A percentile compares a stretch with the other conserved stretches of the same genome.
Evolutionary conservation across 53 echinoderm and acorn worm genomes (phyloP).

Genomic region (Apostichopus leukothele): DNA sequence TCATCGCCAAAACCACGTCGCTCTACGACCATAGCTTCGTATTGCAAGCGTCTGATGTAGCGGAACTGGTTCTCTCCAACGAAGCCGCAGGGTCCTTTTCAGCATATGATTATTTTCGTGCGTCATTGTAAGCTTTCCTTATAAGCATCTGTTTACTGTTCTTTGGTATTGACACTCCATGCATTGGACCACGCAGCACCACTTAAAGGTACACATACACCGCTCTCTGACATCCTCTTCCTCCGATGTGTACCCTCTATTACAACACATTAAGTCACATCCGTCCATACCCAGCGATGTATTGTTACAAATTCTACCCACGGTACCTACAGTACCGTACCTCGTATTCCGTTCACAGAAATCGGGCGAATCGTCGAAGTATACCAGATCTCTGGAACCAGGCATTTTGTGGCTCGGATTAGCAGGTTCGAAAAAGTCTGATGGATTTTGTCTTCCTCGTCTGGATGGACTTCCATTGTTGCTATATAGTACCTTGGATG

Average conservation of each 20-base stretch:
- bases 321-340: constrained; percentile 72
- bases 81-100: not conserved
- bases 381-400: constrained; percentile 75
- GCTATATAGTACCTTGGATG: constrained; percentile 76
- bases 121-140: not conserved
- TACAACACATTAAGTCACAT: constrained; percentile 94
- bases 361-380: constrained; percentile 93
- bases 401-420: constrained; percentile 89
- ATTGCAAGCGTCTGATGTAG: not conserved
- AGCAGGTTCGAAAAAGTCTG: constrained; percentile 73
- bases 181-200: constrained; percentile 95
- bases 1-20: too few relatives aligned
- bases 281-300: constrained; percentile 95
- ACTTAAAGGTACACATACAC: constrained; percentile 97
- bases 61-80: not conserved
- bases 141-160: constrained; percentile 78
- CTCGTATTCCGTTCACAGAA: constrained; percentile 80
- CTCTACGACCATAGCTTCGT: not conserved
- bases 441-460: constrained; percentile 42
- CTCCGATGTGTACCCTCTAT: constrained; percentile 70
- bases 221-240: constrained; percentile 73
- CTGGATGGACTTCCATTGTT: constrained; percentile 81
- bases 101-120: not conserved
- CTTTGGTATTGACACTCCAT: constrained; percentile 76
- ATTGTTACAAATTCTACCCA: constrained; percentile 85